Evolutionary conservation across 1,140 invertebrate species (phyloP).

Genomic region (Spodoptera litura): DNA sequence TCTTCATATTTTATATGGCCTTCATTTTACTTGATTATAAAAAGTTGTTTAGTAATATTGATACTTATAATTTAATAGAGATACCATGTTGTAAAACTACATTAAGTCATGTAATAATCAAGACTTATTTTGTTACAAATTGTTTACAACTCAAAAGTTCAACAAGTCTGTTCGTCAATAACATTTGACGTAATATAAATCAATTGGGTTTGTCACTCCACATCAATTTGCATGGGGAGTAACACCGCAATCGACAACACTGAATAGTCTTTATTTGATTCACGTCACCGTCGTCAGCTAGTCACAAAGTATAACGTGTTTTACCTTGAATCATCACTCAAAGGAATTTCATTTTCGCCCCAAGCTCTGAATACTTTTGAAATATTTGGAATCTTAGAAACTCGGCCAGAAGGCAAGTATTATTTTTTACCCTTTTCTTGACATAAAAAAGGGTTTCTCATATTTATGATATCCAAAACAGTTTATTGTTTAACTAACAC

Average conservation of each 20-base stretch:
- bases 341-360: slow-evolving; percentile 56
- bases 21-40: slow-evolving; percentile 24
- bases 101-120: too few relatives aligned
- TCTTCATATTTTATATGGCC: slow-evolving; percentile 42
- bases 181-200: slow-evolving; percentile 13
- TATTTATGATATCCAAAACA: background rate
- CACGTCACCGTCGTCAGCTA: slow-evolving; percentile 25
- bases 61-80: background rate
- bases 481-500: too few relatives aligned
- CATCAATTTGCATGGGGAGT: slow-evolving; percentile 35
- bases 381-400: slow-evolving; percentile 38
- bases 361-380: slow-evolving; percentile 28
- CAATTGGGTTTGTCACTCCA: slow-evolving; percentile 16
- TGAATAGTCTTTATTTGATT: slow-evolving; percentile 46
- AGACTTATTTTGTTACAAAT: background rate
- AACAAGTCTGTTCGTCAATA: background rate
- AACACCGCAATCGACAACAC: background rate
- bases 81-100: background rate
- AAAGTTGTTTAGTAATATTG: slow-evolving; percentile 1
- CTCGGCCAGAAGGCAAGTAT: background rate
- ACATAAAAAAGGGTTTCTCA: background rate
- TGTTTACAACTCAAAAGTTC: slow-evolving; percentile 23
- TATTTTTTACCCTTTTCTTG: background rate
- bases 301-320: slow-evolving; percentile 48
- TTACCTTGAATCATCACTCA: slow-evolving; percentile 52